These are phyloP conservation scores for Anas bahamensis DNA, from an alignment of 2,797 vertebrate genomes.

Conservation along the genomic window DNA sequence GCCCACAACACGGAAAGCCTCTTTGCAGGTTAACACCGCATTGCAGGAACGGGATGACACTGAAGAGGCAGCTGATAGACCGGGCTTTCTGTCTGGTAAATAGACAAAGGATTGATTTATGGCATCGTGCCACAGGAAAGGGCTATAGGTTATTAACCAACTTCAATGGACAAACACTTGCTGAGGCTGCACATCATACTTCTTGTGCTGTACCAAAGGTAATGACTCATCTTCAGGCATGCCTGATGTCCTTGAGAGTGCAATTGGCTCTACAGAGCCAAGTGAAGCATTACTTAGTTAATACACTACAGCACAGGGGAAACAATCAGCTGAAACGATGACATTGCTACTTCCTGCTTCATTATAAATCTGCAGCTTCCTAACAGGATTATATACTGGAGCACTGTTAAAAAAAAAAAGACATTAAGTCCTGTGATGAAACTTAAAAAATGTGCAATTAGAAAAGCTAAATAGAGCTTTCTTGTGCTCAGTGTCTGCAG, in stretches of 20 bases:
- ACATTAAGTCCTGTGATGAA: slow-evolving; percentile 7
- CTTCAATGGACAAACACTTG: slow-evolving; percentile 41
- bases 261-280: slow-evolving; percentile 21
- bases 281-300: slow-evolving; percentile 53
- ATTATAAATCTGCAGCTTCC: slow-evolving; percentile 28
- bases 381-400: slow-evolving; percentile 57
- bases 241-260: slow-evolving; percentile 48
- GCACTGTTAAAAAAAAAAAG: neutral
- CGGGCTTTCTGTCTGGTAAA: neutral
- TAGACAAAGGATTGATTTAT: slow-evolving; percentile 12
- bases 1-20: neutral
- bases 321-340: slow-evolving; percentile 51
- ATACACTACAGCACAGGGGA: slow-evolving; percentile 22
- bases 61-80: neutral
- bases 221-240: slow-evolving; percentile 42
- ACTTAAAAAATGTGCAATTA: slow-evolving; percentile 24
- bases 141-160: slow-evolving; percentile 51
- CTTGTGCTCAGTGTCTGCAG: neutral
- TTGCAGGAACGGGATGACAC: neutral
- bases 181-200: slow-evolving; percentile 51
- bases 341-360: slow-evolving; percentile 56
- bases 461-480: neutral
- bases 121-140: neutral
- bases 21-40: neutral
- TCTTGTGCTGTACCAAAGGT: slow-evolving; percentile 18